Base-by-base conservation (phyloP, 2,888 invertebrate species). In the Bursaphelenchus okinawaensis region DNA sequence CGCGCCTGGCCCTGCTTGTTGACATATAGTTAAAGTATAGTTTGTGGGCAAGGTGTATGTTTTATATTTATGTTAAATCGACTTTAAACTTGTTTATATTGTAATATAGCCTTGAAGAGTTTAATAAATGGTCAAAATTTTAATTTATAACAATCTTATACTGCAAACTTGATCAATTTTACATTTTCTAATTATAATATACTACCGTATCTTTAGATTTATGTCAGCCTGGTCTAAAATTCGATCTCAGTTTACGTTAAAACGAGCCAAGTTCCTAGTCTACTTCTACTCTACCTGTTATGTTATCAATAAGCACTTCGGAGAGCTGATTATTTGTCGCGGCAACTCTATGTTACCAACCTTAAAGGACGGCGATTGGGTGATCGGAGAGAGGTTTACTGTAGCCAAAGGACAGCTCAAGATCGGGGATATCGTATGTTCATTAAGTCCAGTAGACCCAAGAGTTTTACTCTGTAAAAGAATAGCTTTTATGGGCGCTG, bases 311-410 rank as follows among this genome's bases (percentile, higher is more conserved):
- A 55, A 23, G 19, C 68, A 75, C 63, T 55, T 76, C 26, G 77
- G 76, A 3, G 76, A 77, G 58, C 51, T 76, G 12, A 73, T 76
- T 19, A 70, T 75, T 27, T 76, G 76, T 59, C 20, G 56, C 3
- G 77, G 77, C 8, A 72, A 71, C 6, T 79, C 78, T 16, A 80
- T 80, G 80, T 61, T 75, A 58, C 79, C 79, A 7, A 79, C 78
- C 7, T 70, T 80, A 22, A 69, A 73, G 0, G 75, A 75, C 29
- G 80, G 80, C 20, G 80, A 80, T 65, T 54, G 80, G n/a, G 71
- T 80, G 8, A 28, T 77, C 19, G 78, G 75, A 9, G 77, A 77
- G 57, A 59, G 75, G 55, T 63, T 78, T n/a, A 73, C 75, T 69
- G 66, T 70, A 12, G 63, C 31, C 8, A 40, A 52, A 0, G 61